Percentiles rank a stretch among this genome's conserved stretches.
Conservation (phyloP, 1,140 invertebrate species). For the Cyclina sinensis region DNA sequence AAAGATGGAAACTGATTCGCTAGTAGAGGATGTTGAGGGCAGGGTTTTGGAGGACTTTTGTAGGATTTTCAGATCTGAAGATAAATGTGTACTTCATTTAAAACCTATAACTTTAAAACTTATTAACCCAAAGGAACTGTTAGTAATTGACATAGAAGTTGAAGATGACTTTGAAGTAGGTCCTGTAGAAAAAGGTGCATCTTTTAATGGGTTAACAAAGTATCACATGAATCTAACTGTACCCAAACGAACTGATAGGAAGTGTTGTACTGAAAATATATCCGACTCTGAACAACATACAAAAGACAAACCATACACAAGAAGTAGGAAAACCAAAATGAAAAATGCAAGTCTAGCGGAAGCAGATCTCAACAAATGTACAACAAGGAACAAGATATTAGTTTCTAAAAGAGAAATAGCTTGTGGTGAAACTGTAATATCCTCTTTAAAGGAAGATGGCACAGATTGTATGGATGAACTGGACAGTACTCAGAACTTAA, state of each 20-base stretch:
- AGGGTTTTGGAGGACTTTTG: conserved; percentile 25
- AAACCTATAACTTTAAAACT: conserved; percentile 35
- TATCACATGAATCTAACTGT: background rate
- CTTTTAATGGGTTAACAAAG: background rate
- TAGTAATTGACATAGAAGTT: conserved; percentile 23
- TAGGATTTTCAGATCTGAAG: background rate
- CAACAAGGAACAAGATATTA: background rate
- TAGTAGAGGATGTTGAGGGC: background rate
- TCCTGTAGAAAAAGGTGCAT: background rate
- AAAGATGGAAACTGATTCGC: background rate
- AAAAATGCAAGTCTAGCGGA: background rate
- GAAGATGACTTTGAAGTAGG: background rate
- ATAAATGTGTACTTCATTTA: conserved; percentile 7
- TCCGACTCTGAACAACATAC: background rate
- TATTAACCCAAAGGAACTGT: background rate
- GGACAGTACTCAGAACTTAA: background rate
- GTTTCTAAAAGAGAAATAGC: background rate
- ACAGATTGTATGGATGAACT: background rate
- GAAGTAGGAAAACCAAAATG: background rate
- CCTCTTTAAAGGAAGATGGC: background rate
- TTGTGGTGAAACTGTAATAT: too few species aligned
- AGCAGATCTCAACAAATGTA: background rate
- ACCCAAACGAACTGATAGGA: background rate
- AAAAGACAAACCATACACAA: background rate
- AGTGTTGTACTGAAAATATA: background rate